Evolutionary conservation across 2,888 invertebrate genomes (phyloP), one percentile per base, ranked within the genome.

Genomic region (Mechanitis mazaeus): DNA sequence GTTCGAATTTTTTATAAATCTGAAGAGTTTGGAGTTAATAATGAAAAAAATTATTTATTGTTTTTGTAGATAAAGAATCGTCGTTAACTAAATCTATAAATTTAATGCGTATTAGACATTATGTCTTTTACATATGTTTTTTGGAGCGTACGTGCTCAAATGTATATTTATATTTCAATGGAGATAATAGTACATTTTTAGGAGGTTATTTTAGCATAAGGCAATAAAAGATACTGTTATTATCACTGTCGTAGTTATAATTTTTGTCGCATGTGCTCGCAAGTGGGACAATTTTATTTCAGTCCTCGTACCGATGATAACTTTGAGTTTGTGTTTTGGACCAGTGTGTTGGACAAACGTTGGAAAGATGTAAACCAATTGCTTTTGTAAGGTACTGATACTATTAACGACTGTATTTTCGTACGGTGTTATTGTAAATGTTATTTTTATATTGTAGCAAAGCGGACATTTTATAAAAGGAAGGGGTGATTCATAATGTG

Each of bases 191-290:
- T 12, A 35, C 45, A 59, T 54, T 58, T 45, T 9, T 28, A 31
- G 59, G 20, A 54, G 45, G 35, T 57, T 60, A 58, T 58, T 63
- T 59, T 47, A 59, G 38, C 63, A 59, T 63, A 58, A 55, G 66
- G 69, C 66, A 69, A 71, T 70, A 71, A 71, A 71, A 72, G 66
- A 71, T 69, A 72, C 65, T 63, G 70, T 71, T 71, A 72, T 68
- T 69, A 64, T 66, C 64, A 63, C 64, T 68, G 64, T 68, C 67
- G 66, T 68, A 70, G 66, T 66, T 64, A 72, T 70, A 71, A 69
- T 64, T 68, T 69, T 67, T 67, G 72, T 66, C 64, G 63, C 73
- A 71, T 73, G 70, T 73, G 73, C 64, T 58, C 63, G 55, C 55
- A 69, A 71, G 68, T 66, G 66, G 69, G 68, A 58, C 64, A 54